Evolutionary conservation across 2,113 vertebrate genomes (phyloP).

Genomic region (Athene noctua): DNA sequence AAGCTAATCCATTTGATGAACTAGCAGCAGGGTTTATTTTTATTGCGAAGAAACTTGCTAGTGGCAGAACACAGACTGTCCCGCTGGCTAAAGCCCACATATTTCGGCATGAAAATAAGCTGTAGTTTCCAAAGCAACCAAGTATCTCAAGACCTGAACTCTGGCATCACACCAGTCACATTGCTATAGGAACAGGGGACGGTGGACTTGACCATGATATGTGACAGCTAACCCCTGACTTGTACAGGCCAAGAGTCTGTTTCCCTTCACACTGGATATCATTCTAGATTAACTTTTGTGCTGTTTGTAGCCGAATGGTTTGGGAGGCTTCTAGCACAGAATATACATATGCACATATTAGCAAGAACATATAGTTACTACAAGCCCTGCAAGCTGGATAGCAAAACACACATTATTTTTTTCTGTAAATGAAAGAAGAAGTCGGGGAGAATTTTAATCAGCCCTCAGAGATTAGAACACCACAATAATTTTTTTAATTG

Average conservation of each 20-base stretch:
- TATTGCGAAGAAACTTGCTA: neutral
- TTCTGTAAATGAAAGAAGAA: neutral
- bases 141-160: neutral
- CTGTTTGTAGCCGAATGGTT: neutral
- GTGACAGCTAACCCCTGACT: neutral
- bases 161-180: neutral
- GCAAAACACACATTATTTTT: neutral
- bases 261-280: neutral
- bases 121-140: neutral
- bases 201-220: neutral
- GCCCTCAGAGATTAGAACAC: neutral
- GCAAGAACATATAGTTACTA: neutral
- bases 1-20: neutral
- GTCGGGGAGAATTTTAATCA: neutral
- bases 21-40: constrained; percentile 21
- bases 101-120: neutral
- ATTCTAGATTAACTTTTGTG: neutral
- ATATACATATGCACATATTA: neutral
- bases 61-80: neutral
- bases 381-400: neutral
- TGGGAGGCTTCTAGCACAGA: neutral
- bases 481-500: neutral
- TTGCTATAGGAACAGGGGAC: neutral
- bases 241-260: neutral
- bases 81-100: neutral